A percentile compares a stretch with the other conserved stretches of the same genome.
phyloP scores from a whole-genome alignment of 2,888 invertebrate species.

The Andricus quercusramuli region DNA sequence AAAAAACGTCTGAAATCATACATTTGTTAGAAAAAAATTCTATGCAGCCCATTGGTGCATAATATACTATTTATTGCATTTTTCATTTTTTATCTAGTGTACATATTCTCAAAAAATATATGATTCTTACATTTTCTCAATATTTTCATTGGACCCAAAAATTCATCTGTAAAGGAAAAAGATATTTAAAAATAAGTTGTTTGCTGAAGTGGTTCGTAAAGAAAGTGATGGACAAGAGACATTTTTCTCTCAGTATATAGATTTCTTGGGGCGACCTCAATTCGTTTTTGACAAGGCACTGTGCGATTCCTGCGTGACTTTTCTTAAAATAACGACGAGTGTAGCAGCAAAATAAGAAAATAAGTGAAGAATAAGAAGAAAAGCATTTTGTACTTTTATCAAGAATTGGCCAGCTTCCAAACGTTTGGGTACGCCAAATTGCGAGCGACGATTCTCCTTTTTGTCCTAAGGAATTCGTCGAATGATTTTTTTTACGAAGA shows the following conservation, averaged over 20 bases:
- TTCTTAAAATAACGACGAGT: conserved; percentile 32
- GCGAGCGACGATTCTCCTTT: conserved; percentile 2
- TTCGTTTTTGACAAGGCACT: conserved; percentile 23
- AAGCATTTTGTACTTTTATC: conserved; percentile 22
- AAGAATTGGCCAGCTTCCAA: conserved; percentile 19
- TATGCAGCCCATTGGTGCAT: too few species aligned
- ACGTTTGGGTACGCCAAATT: conserved; percentile 5
- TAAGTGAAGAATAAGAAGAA: conserved; percentile 36
- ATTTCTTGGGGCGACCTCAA: conserved; percentile 31
- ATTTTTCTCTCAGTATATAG: conserved; percentile 18
- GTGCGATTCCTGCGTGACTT: conserved; percentile 4
- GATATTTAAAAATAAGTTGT: not conserved
- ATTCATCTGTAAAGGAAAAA: not conserved
- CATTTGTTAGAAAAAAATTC: too few species aligned
- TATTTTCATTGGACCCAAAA: not conserved
- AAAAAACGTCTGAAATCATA: too few species aligned
- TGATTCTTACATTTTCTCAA: not conserved
- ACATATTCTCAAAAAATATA: too few species aligned
- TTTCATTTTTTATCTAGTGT: too few species aligned
- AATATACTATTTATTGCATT: too few species aligned
- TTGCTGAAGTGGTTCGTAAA: not conserved
- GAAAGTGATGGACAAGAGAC: conserved; percentile 2
- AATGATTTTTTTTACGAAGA: conserved; percentile 1
- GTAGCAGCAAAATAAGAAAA: conserved; percentile 20
- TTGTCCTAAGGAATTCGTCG: conserved; percentile 18